phyloP scores from a whole-genome alignment of 1,140 invertebrate species.

The Drosophila paulistorum region DNA sequence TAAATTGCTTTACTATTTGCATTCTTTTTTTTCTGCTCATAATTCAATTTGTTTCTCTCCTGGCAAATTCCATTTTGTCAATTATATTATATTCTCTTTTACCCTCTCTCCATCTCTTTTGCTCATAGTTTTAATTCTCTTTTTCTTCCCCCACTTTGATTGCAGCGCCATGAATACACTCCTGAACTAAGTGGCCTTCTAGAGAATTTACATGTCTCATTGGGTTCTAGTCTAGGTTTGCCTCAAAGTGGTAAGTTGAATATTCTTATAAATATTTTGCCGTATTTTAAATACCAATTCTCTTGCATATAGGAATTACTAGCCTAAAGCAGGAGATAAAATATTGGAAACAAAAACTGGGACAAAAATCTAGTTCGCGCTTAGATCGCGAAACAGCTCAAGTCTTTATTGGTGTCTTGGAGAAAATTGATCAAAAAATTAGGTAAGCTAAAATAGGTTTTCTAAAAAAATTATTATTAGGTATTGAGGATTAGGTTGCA shows the following conservation, averaged over 20 bases:
- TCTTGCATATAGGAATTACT: conserved; percentile 54
- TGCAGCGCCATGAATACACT: conserved; percentile 75
- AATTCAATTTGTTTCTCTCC: conserved; percentile 68
- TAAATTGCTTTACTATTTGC: conserved; percentile 62
- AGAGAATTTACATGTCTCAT: conserved; percentile 76
- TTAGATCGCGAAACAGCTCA: conserved; percentile 81
- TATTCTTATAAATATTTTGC: background rate
- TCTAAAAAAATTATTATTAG: too few relatives aligned
- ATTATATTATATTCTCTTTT: conserved; percentile 54
- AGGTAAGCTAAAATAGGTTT: conserved; percentile 38
- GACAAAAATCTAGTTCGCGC: conserved; percentile 77
- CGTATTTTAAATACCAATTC: background rate
- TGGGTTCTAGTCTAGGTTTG: conserved; percentile 78
- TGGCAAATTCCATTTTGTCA: conserved; percentile 69
- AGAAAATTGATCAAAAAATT: conserved; percentile 80
- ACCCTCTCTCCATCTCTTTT: conserved; percentile 37
- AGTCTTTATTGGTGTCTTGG: conserved; percentile 75
- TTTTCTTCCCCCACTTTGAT: background rate
- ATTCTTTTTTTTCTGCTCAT: conserved; percentile 63
- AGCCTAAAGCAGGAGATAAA: conserved; percentile 83
- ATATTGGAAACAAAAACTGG: conserved; percentile 82
- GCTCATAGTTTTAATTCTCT: conserved; percentile 39
- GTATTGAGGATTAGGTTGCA: too few relatives aligned
- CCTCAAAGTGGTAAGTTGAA: conserved; percentile 71
- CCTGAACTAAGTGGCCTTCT: conserved; percentile 74